Conservation (phyloP, 1,140 invertebrate genomes). For the Thalassaphorura encarpata region DNA sequence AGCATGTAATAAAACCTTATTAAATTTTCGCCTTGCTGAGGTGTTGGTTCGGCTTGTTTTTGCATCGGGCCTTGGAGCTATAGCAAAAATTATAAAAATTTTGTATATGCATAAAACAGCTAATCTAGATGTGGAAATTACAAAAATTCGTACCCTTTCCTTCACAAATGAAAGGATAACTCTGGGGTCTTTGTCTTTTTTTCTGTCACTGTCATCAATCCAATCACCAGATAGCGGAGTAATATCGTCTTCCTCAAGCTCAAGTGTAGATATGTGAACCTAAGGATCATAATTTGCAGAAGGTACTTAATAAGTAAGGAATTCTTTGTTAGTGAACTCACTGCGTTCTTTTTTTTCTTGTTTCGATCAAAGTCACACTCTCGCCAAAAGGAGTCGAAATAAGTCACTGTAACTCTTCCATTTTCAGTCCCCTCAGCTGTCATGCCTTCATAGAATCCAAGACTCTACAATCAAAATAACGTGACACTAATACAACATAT, state of each 20-base stretch:
- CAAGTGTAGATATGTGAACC: background rate
- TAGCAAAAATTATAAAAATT: background rate
- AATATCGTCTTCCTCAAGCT: background rate
- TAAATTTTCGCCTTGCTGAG: conserved; percentile 11
- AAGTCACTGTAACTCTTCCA: conserved; percentile 18
- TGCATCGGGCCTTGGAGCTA: background rate
- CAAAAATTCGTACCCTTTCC: conserved; percentile 10
- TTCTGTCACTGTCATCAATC: background rate
- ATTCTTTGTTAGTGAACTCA: conserved; percentile 2
- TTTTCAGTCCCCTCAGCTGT: conserved; percentile 16
- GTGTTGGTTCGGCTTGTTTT: background rate
- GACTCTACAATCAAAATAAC: conserved; percentile 13
- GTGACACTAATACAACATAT: too few relatives aligned
- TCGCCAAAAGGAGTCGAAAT: conserved; percentile 22
- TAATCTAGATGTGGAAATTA: background rate
- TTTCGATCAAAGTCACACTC: conserved; percentile 29
- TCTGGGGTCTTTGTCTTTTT: conserved; percentile 9
- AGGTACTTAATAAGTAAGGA: background rate
- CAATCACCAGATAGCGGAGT: background rate
- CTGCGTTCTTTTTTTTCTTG: conserved; percentile 27
- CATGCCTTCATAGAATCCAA: conserved; percentile 17
- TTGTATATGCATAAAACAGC: background rate
- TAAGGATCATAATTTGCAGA: background rate
- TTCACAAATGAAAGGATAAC: conserved; percentile 11
- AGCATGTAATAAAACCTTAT: conserved; percentile 8